A percentile compares a stretch with the other conserved stretches of the same genome.
Conservation (phyloP, 2,113 vertebrate species). For the Pelobates fuscus region DNA sequence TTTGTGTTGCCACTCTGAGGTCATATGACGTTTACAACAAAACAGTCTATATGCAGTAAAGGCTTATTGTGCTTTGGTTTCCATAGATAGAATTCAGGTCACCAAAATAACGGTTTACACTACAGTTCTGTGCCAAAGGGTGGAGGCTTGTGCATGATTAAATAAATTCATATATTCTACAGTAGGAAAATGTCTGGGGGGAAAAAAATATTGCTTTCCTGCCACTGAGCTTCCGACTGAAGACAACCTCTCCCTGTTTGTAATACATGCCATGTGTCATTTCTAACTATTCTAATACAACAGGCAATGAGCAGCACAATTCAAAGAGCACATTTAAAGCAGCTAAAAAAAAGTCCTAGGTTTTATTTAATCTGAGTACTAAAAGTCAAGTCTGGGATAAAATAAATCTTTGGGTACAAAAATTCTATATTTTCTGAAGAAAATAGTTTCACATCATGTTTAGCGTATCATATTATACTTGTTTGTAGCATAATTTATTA, state of each 20-base stretch:
- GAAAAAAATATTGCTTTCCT: not conserved
- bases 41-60: slow-evolving; percentile 61
- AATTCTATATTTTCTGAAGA: too few species aligned
- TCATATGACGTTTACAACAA: slow-evolving; percentile 70
- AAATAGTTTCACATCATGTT: too few species aligned
- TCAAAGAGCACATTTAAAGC: not conserved
- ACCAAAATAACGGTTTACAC: slow-evolving; percentile 65
- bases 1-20: slow-evolving; percentile 61
- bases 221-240: not conserved
- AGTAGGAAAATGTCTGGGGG: not conserved
- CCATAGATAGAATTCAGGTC: slow-evolving; percentile 66
- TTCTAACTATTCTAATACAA: not conserved
- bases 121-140: slow-evolving; percentile 58
- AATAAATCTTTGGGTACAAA: too few species aligned
- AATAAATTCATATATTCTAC: slow-evolving; percentile 18
- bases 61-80: slow-evolving; percentile 65
- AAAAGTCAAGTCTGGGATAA: too few species aligned
- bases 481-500: too few species aligned
- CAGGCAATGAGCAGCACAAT: not conserved
- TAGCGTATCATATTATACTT: too few species aligned
- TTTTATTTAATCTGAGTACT: too few species aligned
- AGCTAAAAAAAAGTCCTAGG: not conserved
- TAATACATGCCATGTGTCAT: not conserved
- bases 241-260: not conserved
- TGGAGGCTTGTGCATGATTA: slow-evolving; percentile 53